These are phyloP conservation scores for Argyra leucocephala DNA, from an alignment of 2,888 invertebrate species.

Conservation along the genomic window DNA sequence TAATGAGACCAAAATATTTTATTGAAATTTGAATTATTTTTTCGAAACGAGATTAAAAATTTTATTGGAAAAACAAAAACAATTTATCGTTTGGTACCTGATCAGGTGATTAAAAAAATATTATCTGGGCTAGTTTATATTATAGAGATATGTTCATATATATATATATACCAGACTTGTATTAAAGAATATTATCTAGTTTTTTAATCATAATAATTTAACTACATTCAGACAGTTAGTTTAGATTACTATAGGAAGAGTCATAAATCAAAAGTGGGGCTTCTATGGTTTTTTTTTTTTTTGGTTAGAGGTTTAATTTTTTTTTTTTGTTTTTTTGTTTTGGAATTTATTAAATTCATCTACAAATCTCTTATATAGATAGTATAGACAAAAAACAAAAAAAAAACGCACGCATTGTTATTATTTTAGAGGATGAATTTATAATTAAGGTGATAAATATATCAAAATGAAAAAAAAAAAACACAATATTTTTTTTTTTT, in stretches of 20 bases:
- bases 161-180: background rate
- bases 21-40: no score
- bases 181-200: background rate
- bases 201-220: conserved; percentile 6
- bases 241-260: background rate
- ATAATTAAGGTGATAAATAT: conserved; percentile 3
- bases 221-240: conserved; percentile 3
- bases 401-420: background rate
- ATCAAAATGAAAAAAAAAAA: no score
- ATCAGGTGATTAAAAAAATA: conserved; percentile 2
- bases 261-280: background rate
- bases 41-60: no score
- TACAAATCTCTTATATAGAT: no score
- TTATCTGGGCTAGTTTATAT: conserved; percentile 1
- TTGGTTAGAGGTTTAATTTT: background rate
- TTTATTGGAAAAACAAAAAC: background rate
- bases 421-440: background rate
- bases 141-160: background rate
- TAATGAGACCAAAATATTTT: no score
- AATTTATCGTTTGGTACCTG: no score
- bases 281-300: background rate
- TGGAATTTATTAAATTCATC: no score
- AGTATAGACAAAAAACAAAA: no score
- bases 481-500: background rate
- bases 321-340: background rate